Evolutionary conservation across 1,140 invertebrate genomes (phyloP), one percentile per base, ranked within the genome.

Genomic region (Proctacanthus coquilletti): DNA sequence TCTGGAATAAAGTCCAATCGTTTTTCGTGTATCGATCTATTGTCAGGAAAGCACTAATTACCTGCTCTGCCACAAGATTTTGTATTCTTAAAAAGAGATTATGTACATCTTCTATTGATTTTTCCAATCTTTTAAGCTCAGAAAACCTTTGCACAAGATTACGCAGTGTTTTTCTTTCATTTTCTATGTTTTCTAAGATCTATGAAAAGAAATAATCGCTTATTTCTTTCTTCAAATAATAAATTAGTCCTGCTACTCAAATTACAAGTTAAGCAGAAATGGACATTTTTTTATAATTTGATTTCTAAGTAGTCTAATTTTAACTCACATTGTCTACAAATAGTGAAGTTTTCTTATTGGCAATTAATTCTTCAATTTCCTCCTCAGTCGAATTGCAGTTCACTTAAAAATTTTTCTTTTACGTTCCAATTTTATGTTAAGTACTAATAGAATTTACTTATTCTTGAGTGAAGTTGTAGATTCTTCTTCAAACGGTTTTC

Each of bases 151-250:
- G 51, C 50, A 59, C 51, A 3, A 60, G 46, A 44, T 59, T 51
- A 8, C 54, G 45, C 15, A 60, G 33, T 2, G 48, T 52, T 31
- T 50, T 49, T 3, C 56, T 41, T 32, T 56, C 56, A 32, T 53
- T 59, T 36, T 60, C 53, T 5, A 56, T 59, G 32, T 60, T 53
- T 46, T 59, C 53, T 17, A 60, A 40, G 39, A 56, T 51, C 56
- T 60, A 40, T 4, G 21, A 8, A 19, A 35, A 11, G 20, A 35
- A 19, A 35, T 10, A 19, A 19, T 35, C n/a, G n/a, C 18, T 35
- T 35, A 21, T 35, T 8, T 19, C 21, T 19, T 21, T n/a, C n/a
- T 35, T 19, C 6, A 33, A 33, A 14, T 33, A 33, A 33, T 33
- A 14, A 33, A 33, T 15, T 6, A 25, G 6, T 25, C n/a, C n/a